These are phyloP conservation scores for Aphidius colemani DNA, from an alignment of 2,888 invertebrate genomes.

Conservation along the genomic window DNA sequence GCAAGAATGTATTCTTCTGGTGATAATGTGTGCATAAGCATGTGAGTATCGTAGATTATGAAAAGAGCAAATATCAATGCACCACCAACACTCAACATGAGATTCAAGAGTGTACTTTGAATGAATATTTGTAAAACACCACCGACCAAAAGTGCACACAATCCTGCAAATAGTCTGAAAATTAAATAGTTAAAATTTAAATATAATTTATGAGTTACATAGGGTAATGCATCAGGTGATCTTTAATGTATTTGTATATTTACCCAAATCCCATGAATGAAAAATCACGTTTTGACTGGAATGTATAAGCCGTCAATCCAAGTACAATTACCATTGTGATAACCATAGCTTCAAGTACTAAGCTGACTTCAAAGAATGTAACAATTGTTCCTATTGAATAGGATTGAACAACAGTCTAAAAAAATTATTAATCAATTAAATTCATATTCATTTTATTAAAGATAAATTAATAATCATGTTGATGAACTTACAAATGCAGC, in stretches of 20 bases:
- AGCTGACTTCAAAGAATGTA: conserved; percentile 74
- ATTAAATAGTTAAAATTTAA: conserved; percentile 17
- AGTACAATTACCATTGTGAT: conserved; percentile 77
- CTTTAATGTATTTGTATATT: conserved; percentile 46
- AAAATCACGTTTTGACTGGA: conserved; percentile 85
- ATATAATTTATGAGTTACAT: neutral
- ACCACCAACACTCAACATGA: conserved; percentile 74
- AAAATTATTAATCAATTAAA: conserved; percentile 28
- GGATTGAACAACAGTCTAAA: conserved; percentile 79
- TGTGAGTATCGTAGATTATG: conserved; percentile 83
- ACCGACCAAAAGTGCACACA: conserved; percentile 72
- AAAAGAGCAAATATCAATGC: conserved; percentile 79
- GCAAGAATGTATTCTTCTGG: conserved; percentile 89
- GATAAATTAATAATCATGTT: neutral
- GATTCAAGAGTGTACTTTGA: conserved; percentile 72
- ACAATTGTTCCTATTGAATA: conserved; percentile 80
- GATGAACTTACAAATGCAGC: conserved; percentile 75
- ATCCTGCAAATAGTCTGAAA: conserved; percentile 70
- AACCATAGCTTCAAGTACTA: conserved; percentile 79
- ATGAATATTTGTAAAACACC: conserved; percentile 77
- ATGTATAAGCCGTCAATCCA: conserved; percentile 79
- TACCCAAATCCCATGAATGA: conserved; percentile 78
- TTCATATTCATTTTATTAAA: neutral
- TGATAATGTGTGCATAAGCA: conserved; percentile 79
- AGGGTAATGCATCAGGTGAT: conserved; percentile 17